Percentiles rank a stretch among this genome's conserved stretches.
Evolutionary conservation across 2,113 vertebrate species (phyloP).

Genomic region (Pseudois nayaur): DNA sequence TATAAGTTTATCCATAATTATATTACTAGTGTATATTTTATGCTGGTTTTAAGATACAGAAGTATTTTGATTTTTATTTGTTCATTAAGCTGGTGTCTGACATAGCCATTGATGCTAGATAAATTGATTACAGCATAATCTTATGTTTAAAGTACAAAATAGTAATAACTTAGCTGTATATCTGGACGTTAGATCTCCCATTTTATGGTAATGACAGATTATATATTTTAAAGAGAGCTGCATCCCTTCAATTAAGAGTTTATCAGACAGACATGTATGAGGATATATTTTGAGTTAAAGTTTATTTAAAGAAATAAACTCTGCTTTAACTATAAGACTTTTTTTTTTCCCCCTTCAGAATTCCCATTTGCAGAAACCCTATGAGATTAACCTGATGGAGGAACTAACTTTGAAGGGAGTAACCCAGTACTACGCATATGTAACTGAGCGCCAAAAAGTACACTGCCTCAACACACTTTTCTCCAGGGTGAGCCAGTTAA

Average conservation of each 20-base stretch:
- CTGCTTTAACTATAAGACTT: not conserved
- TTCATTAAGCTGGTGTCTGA: not conserved
- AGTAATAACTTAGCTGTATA: not conserved
- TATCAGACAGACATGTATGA: not conserved
- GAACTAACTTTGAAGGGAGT: slow-evolving; percentile 99
- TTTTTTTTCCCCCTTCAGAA: slow-evolving; percentile 80
- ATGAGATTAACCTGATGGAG: slow-evolving; percentile 99
- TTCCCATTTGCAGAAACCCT: slow-evolving; percentile 97
- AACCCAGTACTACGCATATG: slow-evolving; percentile 99
- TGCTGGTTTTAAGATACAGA: not conserved
- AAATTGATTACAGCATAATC: not conserved
- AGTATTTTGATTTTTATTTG: not conserved
- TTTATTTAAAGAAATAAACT: not conserved
- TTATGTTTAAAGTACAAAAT: not conserved
- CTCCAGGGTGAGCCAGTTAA: slow-evolving; percentile 88
- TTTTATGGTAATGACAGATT: not conserved
- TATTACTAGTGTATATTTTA: not conserved
- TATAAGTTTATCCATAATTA: not conserved
- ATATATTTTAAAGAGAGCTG: not conserved
- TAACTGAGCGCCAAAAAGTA: slow-evolving; percentile 99
- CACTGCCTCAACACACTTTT: slow-evolving; percentile 99
- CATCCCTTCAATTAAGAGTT: not conserved
- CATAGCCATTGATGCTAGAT: not conserved
- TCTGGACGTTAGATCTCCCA: not conserved
- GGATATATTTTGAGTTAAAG: not conserved